phyloP scores from a whole-genome alignment of 1,140 invertebrate species.

The Ericerus pela region DNA sequence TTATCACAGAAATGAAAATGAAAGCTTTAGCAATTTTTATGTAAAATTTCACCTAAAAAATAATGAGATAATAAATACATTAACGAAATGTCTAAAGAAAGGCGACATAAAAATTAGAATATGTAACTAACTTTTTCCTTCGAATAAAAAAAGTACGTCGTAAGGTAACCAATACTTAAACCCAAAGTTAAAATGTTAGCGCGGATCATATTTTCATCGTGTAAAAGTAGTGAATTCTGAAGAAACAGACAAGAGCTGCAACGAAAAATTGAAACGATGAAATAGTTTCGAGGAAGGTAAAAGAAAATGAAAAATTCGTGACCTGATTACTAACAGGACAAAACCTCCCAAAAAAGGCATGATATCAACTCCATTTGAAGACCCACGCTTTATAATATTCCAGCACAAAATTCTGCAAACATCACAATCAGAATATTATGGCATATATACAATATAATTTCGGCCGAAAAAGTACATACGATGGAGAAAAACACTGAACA shows the following conservation, averaged over 20 bases:
- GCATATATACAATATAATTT: conserved; percentile 4
- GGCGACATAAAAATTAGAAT: not conserved
- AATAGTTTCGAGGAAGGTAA: not conserved
- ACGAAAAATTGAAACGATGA: not conserved
- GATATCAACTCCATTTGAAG: conserved; percentile 41
- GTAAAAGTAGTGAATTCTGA: conserved; percentile 48
- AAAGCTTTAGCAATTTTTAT: conserved; percentile 34
- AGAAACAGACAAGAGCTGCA: conserved; percentile 50
- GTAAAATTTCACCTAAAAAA: conserved; percentile 31
- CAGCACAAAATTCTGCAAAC: conserved; percentile 43
- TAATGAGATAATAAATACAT: not conserved
- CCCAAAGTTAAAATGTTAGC: conserved; percentile 53
- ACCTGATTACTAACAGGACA: conserved; percentile 45
- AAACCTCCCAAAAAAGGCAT: conserved; percentile 56
- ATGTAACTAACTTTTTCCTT: conserved; percentile 31
- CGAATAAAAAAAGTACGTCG: conserved; percentile 47
- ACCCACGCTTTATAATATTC: conserved; percentile 48
- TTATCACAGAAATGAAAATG: conserved; percentile 37
- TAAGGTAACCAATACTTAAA: conserved; percentile 45
- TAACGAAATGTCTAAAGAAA: not conserved
- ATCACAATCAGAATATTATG: conserved; percentile 8
- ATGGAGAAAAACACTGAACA: conserved; percentile 45
- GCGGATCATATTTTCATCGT: conserved; percentile 52
- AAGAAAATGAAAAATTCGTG: conserved; percentile 2
- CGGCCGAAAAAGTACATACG: conserved; percentile 28